Evolutionary conservation across 2,113 vertebrate species (phyloP), one percentile per base, ranked within the genome.

Genomic region (Symphodus melops): DNA sequence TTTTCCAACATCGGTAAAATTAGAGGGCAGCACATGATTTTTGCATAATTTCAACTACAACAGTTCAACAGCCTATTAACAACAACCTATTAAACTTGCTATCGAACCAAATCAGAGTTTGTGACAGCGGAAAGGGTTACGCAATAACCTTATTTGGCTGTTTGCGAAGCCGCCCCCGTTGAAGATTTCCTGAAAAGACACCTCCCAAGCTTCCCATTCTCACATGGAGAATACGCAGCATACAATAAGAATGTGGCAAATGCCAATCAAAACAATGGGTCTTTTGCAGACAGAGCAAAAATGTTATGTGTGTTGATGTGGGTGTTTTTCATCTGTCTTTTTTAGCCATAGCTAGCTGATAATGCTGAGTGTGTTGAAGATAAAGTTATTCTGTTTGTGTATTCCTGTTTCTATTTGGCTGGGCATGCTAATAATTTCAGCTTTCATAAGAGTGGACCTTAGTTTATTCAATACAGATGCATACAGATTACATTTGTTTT

Each of bases 11-110:
- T 25, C 37, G 71, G 1, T 51, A 17, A 71, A 69, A 68, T 21
- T 52, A 21, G 44, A 68, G 9, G 37, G 28, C 2, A 5, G 61
- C 72, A 28, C n/a, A 44, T 37, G 25, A 49, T 46, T 7, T 53
- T 11, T 12, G 36, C 25, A 10, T 72, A 55, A 55, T n/a, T 2
- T 62, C 28, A 3, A 42, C 20, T 1, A 19, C 33, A n/a, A n/a
- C 60, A 49, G 11, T 17, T 59, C n/a, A 70, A 54, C n/a, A 58
- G 44, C 73, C 58, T 21, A n/a, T n/a, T n/a, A n/a, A n/a, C n/a
- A n/a, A n/a, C n/a, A n/a, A n/a, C n/a, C n/a, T n/a, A 61, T 23
- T 13, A 2, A 16, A 39, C 5, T 55, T 56, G 19, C 59, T 16
- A 6, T 59, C 36, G 56, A 2, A 19, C 9, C 19, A 16, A 46